Conservation (phyloP, 2,113 vertebrate genomes). For the Bos indicus region DNA sequence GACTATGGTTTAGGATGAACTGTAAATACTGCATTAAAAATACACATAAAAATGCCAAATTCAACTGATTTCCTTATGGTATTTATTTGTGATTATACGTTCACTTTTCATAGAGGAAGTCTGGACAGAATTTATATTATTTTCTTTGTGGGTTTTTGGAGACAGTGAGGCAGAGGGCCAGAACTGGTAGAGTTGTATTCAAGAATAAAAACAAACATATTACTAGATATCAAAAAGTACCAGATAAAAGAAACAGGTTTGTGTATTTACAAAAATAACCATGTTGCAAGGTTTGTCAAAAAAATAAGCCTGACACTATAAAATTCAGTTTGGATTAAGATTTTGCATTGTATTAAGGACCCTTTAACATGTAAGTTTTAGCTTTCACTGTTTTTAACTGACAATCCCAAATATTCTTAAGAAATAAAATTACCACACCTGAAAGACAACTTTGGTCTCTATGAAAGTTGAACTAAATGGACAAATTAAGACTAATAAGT, state of each 20-base stretch:
- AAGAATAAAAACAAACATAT: not conserved
- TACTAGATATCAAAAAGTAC: not conserved
- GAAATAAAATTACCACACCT: not conserved
- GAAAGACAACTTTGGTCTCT: not conserved
- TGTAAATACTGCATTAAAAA: not conserved
- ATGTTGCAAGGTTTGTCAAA: not conserved
- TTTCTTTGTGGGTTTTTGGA: not conserved
- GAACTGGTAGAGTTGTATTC: not conserved
- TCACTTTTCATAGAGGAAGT: not conserved
- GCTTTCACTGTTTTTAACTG: not conserved
- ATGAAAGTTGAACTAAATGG: slow-evolving; percentile 1
- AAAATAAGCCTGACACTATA: not conserved
- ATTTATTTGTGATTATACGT: not conserved
- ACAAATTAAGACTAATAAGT: slow-evolving; percentile 25
- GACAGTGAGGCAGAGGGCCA: not conserved
- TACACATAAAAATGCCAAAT: not conserved
- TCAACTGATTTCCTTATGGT: not conserved
- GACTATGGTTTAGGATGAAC: not conserved
- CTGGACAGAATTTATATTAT: not conserved
- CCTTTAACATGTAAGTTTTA: not conserved
- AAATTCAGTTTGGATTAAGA: slow-evolving; percentile 33
- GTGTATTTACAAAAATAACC: not conserved
- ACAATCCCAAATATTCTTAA: not conserved
- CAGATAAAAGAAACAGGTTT: not conserved
- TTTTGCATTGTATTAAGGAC: not conserved